These are phyloP conservation scores for Pygoscelis adeliae DNA, from an alignment of 2,113 vertebrate genomes.

Conservation along the genomic window DNA sequence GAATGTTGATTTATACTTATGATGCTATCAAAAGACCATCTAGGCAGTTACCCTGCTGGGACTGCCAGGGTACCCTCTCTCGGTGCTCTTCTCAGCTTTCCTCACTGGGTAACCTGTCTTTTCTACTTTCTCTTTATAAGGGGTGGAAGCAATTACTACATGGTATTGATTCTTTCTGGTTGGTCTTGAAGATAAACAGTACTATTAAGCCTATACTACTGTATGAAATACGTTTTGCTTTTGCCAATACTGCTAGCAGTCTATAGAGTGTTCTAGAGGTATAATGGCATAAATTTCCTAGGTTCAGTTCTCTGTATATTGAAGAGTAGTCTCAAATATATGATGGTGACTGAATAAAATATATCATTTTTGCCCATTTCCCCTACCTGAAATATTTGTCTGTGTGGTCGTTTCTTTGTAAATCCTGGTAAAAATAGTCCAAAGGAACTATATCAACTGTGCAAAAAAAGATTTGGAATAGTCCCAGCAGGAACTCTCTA, in stretches of 20 bases:
- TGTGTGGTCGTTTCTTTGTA: not conserved
- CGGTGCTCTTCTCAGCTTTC: not conserved
- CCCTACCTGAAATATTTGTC: not conserved
- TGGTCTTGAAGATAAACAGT: not conserved
- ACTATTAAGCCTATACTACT: not conserved
- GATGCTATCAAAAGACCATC: not conserved
- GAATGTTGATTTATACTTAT: not conserved
- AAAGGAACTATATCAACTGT: not conserved
- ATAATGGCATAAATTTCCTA: not conserved
- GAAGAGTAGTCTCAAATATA: not conserved
- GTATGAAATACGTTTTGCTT: not conserved
- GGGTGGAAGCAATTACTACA: not conserved
- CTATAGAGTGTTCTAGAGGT: not conserved
- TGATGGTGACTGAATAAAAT: not conserved
- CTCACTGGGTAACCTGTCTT: not conserved
- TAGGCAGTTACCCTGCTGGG: not conserved
- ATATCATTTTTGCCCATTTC: not conserved
- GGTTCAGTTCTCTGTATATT: not conserved
- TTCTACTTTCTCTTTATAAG: not conserved
- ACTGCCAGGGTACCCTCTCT: not conserved
- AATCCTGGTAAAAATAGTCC: not conserved
- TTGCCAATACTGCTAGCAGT: not conserved
- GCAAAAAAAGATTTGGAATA: not conserved
- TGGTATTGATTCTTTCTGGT: not conserved
- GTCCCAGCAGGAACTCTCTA: not conserved